Percentiles rank a stretch among this genome's conserved stretches.
phyloP scores from a whole-genome alignment of 2,888 invertebrate genomes.

The Clitarchus hookeri region DNA sequence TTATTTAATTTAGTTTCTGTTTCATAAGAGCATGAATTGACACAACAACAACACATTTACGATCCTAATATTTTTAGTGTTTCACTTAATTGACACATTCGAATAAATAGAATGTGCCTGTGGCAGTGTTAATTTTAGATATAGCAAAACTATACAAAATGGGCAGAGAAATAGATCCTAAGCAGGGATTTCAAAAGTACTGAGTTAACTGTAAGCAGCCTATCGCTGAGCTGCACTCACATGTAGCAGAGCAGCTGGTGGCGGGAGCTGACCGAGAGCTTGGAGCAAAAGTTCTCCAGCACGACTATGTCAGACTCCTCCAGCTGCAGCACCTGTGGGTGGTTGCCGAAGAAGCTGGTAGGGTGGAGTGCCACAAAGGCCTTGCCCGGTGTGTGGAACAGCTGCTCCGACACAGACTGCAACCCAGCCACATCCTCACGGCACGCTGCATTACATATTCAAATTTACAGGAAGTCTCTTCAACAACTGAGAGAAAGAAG shows the following conservation, averaged over 20 bases:
- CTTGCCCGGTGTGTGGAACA: slow-evolving; percentile 86
- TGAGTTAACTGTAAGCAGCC: too few relatives aligned
- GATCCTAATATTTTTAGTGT: too few relatives aligned
- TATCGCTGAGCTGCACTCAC: slow-evolving; percentile 59
- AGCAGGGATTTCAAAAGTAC: too few relatives aligned
- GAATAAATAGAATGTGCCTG: too few relatives aligned
- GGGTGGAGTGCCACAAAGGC: slow-evolving; percentile 91
- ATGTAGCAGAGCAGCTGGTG: slow-evolving; percentile 89
- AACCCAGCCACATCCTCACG: slow-evolving; percentile 44
- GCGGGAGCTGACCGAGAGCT: slow-evolving; percentile 73
- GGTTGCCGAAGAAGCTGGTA: slow-evolving; percentile 82
- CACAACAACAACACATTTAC: too few relatives aligned
- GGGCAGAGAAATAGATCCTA: too few relatives aligned
- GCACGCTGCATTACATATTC: neutral
- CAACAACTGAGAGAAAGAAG: too few relatives aligned
- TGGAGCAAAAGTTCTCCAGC: slow-evolving; percentile 69
- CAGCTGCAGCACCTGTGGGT: slow-evolving; percentile 77
- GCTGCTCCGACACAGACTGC: slow-evolving; percentile 74
- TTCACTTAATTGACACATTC: too few relatives aligned
- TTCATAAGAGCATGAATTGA: too few relatives aligned
- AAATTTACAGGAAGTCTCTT: neutral
- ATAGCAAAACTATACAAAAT: too few relatives aligned
- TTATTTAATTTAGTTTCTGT: too few relatives aligned
- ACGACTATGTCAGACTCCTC: slow-evolving; percentile 74
- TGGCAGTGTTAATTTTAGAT: too few relatives aligned